Evolutionary conservation across 2,797 vertebrate species (phyloP), one percentile per base, ranked within the genome.

Genomic region (Lateolabrax maculatus): DNA sequence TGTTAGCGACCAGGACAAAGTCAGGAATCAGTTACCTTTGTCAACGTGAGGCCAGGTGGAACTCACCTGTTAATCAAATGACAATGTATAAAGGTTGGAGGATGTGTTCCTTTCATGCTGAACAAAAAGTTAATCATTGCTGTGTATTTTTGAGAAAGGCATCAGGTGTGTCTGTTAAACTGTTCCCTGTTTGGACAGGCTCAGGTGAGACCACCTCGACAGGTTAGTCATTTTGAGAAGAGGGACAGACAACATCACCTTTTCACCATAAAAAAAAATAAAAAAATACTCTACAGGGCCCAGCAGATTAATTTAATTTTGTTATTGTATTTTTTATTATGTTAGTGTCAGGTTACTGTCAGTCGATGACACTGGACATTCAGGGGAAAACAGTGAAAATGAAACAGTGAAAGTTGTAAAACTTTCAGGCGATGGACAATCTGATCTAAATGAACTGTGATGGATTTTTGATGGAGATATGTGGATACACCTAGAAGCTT

Each of bases 91-190:
- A 68, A 77, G 71, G 64, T 63, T 34, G 57, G 37, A 23, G 16
- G 37, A 52, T 36, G 48, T 34, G 49, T 18, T 19, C 34, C 6
- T 11, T 19, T 16, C 12, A 7, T 5, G 67, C 29, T 1, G 23
- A 21, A n/a, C n/a, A n/a, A 25, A 19, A 57, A 75, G 92, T 94
- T 91, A 92, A 83, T 79, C 7, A 91, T 91, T 91, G 52, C 15
- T 34, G 6, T 5, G 10, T 19, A 37, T 57, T 55, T 67, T 75
- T 29, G 2, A 55, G 23, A 39, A 34, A 43, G 0, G 3, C 27
- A 57, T 81, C 80, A 87, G 85, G 88, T 93, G 95, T 90, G 89
- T 91, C 87, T 92, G 95, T 92, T 91, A 91, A 80, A 88, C 3
- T 73, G 1, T 93, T 81, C 75, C 88, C 81, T 91, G 93, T 75